Base-by-base conservation (phyloP, 2,797 vertebrate genomes). In the Falco novaeseelandiae region DNA sequence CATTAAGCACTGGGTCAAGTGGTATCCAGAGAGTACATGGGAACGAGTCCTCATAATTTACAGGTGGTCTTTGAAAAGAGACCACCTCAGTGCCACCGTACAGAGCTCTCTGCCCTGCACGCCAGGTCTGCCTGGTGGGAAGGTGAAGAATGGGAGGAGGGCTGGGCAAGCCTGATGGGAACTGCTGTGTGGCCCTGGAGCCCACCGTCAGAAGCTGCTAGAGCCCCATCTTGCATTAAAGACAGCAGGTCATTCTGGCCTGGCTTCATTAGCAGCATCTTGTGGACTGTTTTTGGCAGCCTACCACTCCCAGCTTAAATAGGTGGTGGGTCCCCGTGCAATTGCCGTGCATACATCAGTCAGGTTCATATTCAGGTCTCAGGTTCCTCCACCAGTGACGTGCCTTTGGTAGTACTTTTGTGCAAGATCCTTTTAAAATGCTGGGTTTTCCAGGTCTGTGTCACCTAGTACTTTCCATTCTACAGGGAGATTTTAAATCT, bases 291-390 rank as follows among this genome's bases (percentile, higher is more conserved):
- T 73, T 91, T 40, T 83, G 73, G n/a, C 46, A 84, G 29, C 46
- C 14, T 23, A 0, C 13, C 0, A 1, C 12, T 82, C 27, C 36
- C 22, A 66, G 14, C 51, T 72, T 63, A 44, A 61, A 9, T 9
- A 38, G 58, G 34, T 42, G 27, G 5, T 38, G 34, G 32, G 22
- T 55, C 30, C 32, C 55, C 65, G 49, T 21, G 51, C 48, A 38
- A 26, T 51, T 84, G 34, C 14, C 22, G 3, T 55, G 44, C 22
- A 2, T 6, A 0, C 36, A 25, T 54, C 73, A 58, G 36, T 23
- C 32, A 52, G 23, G 21, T 71, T 84, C 34, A 3, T 4, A 14
- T 61, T 62, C 38, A 61, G 38, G 25, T 67, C 34, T 78, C 65
- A 32, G 26, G 44, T 36, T 26, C 25, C 21, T 79, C n/a, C 0